Evolutionary conservation across 2,797 vertebrate species (phyloP).

Genomic region (Bovichtus variegatus): DNA sequence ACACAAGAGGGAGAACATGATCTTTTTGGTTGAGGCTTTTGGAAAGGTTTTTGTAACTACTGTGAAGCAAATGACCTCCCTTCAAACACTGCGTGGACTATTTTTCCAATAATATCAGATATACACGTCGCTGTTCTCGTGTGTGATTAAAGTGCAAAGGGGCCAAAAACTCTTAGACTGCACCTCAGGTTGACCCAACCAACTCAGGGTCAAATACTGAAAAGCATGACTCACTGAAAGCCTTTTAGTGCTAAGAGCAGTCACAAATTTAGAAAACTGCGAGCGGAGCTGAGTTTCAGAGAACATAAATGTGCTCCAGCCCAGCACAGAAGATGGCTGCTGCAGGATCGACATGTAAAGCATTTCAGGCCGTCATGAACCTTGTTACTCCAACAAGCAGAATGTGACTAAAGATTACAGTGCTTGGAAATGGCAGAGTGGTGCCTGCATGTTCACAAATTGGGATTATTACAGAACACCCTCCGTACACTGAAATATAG

Average conservation of each 20-base stretch:
- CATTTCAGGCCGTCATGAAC: conserved; percentile 48
- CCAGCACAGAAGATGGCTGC: conserved; percentile 24
- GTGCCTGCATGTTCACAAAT: conserved; percentile 61
- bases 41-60: not conserved
- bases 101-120: conserved; percentile 10
- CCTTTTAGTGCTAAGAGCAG: conserved; percentile 55
- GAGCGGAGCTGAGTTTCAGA: conserved; percentile 17
- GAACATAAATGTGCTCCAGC: conserved; percentile 31
- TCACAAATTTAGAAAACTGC: conserved; percentile 21
- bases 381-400: conserved; percentile 13
- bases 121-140: not conserved
- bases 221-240: conserved; percentile 52
- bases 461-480: conserved; percentile 71
- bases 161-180: not conserved
- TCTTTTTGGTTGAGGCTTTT: not conserved
- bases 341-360: conserved; percentile 26
- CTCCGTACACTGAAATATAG: conserved; percentile 61
- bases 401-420: conserved; percentile 52
- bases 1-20: not conserved
- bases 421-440: conserved; percentile 50
- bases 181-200: conserved; percentile 18
- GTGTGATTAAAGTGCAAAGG: not conserved
- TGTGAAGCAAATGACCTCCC: not conserved
- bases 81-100: not conserved
- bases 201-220: conserved; percentile 34